Percentiles rank a stretch among this genome's conserved stretches.
Evolutionary conservation across 2,888 invertebrate species (phyloP).

Genomic region (Ernsta delagoae): DNA sequence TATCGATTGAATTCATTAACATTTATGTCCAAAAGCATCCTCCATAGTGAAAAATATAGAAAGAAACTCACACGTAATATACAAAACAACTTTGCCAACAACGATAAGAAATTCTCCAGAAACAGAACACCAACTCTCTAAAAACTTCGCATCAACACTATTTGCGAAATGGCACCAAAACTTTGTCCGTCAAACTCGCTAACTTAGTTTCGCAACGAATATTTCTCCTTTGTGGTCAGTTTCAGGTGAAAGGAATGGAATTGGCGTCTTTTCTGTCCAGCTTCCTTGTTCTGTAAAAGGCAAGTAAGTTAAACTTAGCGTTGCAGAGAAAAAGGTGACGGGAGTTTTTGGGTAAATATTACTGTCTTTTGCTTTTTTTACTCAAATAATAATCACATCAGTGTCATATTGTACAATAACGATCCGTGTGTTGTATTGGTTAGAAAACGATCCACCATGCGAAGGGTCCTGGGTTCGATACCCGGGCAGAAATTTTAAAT

Average conservation of each 20-base stretch:
- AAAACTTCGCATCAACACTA: constrained; percentile 41
- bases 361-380: too few relatives aligned
- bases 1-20: too few relatives aligned
- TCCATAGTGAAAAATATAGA: not conserved
- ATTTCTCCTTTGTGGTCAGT: constrained; percentile 43
- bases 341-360: too few relatives aligned
- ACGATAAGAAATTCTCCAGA: constrained; percentile 13
- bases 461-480: too few relatives aligned
- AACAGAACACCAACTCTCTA: constrained; percentile 37
- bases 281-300: not conserved
- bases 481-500: too few relatives aligned
- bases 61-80: not conserved
- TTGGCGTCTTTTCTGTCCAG: not conserved
- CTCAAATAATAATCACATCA: too few relatives aligned
- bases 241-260: constrained; percentile 32
- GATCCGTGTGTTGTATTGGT: too few relatives aligned
- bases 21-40: too few relatives aligned
- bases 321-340: not conserved
- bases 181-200: constrained; percentile 42
- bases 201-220: constrained; percentile 41
- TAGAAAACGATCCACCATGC: too few relatives aligned
- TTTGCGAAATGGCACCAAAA: constrained; percentile 39
- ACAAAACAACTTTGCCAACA: not conserved
- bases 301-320: not conserved
- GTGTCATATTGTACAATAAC: too few relatives aligned